Evolutionary conservation across 2,888 invertebrate genomes (phyloP).

Genomic region (Synanthedon vespiformis): DNA sequence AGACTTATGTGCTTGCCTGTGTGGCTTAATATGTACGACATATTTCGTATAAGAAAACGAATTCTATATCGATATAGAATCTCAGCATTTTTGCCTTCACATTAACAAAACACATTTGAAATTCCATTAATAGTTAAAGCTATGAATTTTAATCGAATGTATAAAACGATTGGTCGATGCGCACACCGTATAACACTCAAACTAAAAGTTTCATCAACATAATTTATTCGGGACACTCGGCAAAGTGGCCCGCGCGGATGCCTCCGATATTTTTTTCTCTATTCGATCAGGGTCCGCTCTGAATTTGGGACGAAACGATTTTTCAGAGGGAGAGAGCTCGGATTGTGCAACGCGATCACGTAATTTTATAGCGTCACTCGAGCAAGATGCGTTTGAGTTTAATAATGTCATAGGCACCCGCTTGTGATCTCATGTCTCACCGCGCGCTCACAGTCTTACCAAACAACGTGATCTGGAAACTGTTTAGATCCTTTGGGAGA

Average conservation of each 20-base stretch:
- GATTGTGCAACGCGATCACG: slow-evolving; percentile 58
- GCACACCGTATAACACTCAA: slow-evolving; percentile 33
- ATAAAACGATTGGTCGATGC: slow-evolving; percentile 26
- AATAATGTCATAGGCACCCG: slow-evolving; percentile 54
- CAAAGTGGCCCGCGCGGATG: slow-evolving; percentile 37
- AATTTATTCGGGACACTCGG: slow-evolving; percentile 59
- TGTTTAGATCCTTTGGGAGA: background rate
- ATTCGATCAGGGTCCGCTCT: slow-evolving; percentile 41
- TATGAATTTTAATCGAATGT: slow-evolving; percentile 33
- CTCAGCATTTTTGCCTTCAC: too few species aligned
- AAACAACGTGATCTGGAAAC: slow-evolving; percentile 5
- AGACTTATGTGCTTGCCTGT: too few species aligned
- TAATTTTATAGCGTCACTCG: slow-evolving; percentile 55
- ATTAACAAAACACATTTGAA: too few species aligned
- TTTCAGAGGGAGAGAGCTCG: slow-evolving; percentile 35
- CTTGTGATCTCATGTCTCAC: slow-evolving; percentile 13
- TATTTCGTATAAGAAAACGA: too few species aligned
- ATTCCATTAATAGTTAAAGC: slow-evolving; percentile 10
- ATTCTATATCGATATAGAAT: too few species aligned
- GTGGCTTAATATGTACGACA: too few species aligned
- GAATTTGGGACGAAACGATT: slow-evolving; percentile 43
- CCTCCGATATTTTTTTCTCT: slow-evolving; percentile 47
- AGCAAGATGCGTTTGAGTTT: slow-evolving; percentile 58
- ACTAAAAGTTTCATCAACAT: slow-evolving; percentile 60
- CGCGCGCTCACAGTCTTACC: background rate